phyloP scores from a whole-genome alignment of 1,140 invertebrate genomes.

The Papilio machaon region DNA sequence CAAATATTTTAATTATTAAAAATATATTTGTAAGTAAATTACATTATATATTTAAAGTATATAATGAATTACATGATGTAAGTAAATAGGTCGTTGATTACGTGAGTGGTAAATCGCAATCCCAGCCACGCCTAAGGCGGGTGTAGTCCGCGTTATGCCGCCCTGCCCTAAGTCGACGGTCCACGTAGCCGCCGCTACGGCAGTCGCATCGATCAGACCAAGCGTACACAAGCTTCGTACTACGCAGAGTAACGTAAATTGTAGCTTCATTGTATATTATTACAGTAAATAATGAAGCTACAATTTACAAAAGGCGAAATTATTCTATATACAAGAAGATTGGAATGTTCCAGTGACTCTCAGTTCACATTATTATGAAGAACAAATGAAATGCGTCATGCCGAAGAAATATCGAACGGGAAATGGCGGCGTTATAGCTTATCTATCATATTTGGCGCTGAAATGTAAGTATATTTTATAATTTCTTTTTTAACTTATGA shows the following conservation, averaged over 20 bases:
- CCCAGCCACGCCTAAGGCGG: slow-evolving; percentile 6
- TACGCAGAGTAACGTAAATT: background rate
- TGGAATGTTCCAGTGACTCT: background rate
- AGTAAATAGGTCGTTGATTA: background rate
- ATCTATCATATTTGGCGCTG: background rate
- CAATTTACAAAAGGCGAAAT: background rate
- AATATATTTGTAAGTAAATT: background rate
- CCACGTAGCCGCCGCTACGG: background rate
- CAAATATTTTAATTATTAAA: background rate
- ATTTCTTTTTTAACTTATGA: background rate
- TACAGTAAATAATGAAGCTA: slow-evolving; percentile 14
- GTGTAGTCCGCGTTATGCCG: background rate
- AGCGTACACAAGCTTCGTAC: background rate
- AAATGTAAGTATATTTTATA: slow-evolving; percentile 1
- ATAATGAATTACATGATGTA: background rate
- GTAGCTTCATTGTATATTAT: slow-evolving; percentile 15
- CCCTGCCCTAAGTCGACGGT: background rate
- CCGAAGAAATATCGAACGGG: background rate
- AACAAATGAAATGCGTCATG: background rate
- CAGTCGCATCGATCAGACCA: slow-evolving; percentile 16
- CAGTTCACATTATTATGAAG: background rate
- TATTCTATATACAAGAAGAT: background rate
- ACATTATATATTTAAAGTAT: background rate
- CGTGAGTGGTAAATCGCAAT: background rate
- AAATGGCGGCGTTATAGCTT: background rate